Base-by-base conservation (phyloP, 1,140 invertebrate species). In the Diploscapter pachys region DNA sequence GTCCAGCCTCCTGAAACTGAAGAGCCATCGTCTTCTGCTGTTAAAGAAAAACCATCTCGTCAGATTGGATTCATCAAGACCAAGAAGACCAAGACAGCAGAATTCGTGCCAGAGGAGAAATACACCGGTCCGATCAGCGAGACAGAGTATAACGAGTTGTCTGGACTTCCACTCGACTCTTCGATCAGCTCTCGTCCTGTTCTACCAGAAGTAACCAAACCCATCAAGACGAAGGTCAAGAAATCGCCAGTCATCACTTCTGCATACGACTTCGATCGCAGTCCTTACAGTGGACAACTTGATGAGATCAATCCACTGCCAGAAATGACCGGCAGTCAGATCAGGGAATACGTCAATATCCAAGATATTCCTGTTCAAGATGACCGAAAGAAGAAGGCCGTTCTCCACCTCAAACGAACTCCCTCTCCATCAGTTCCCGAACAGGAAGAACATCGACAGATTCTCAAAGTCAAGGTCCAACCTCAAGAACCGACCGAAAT, bases 291-390 rank as follows among this genome's bases (percentile, higher is more conserved):
- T 56, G 4, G 52, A n/a, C 4, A 53, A 63, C 5, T 49, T n/a
- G 6, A 13, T 67, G 65, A 48, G 48, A 55, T 62, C 5, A 72
- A 72, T 52, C 76, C 73, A 55, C 61, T 77, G 0, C 71, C 73
- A 5, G 68, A 77, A 5, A 77, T 53, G 31, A 4, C 55, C 52
- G 55, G 55, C 6, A 5, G 62, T 0, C 5, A 49, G 5, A 61
- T 69, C n/a, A 52, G 68, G 13, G 73, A 75, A 9, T 61, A 75
- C 11, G 8, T 9, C 11, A 5, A 56, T 0, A 68, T 75, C 5
- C 51, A 52, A 13, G 70, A 65, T 71, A 11, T 6, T 52, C 13
- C 71, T 8, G 63, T 9, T 13, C 54, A 64, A 50, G 49, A 4
- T 53, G 53, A 49, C 64, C 52, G 13, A 63, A 73, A 66, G 54